Conservation (phyloP, 1,140 invertebrate genomes). For the Adoxophyes honmai region DNA sequence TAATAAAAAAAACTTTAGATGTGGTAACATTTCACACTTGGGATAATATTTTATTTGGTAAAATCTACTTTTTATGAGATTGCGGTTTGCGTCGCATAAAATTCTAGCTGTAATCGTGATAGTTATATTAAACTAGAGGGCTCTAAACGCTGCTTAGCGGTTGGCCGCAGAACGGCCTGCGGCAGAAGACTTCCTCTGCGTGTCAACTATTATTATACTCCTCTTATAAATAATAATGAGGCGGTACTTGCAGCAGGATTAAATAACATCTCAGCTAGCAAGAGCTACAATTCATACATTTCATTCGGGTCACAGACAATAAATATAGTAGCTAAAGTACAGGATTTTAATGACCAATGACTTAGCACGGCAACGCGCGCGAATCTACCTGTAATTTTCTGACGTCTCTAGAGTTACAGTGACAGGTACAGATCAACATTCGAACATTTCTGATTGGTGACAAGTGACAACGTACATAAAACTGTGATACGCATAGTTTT, state of each 20-base stretch:
- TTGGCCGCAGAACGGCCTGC: constrained; percentile 37
- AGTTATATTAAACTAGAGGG: constrained; percentile 28
- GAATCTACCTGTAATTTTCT: no score
- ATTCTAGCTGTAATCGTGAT: constrained; percentile 31
- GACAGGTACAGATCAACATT: no score
- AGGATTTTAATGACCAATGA: no score
- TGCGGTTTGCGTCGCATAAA: constrained; percentile 31
- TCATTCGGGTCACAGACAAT: no score
- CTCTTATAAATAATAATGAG: constrained; percentile 12
- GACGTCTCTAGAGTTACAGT: no score
- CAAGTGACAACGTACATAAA: no score
- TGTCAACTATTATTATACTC: constrained; percentile 24
- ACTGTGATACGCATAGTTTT: no score
- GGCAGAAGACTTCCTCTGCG: constrained; percentile 35
- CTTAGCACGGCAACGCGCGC: no score
- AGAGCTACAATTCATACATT: not conserved
- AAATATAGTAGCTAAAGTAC: no score
- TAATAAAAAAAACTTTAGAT: not conserved
- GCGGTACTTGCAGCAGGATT: not conserved
- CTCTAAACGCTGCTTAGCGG: constrained; percentile 38
- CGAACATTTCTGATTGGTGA: no score
- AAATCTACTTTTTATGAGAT: constrained; percentile 22
- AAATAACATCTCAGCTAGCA: not conserved
- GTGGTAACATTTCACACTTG: not conserved
- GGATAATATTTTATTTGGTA: not conserved